Conservation (phyloP, 2,888 invertebrate genomes). For the Cataglyphis livida region DNA sequence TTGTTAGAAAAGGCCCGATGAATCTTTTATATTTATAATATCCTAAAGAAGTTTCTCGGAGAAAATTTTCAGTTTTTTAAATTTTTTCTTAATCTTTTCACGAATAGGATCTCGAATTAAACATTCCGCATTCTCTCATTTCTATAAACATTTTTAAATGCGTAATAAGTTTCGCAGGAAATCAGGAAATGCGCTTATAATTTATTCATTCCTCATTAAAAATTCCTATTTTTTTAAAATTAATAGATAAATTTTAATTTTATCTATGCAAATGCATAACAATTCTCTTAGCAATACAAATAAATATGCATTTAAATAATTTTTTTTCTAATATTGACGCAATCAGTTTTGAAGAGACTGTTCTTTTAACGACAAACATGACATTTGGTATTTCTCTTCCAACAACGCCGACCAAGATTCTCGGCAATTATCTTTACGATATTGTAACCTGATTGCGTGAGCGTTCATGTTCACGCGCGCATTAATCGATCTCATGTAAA, state of each 20-base stretch:
- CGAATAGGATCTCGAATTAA: background rate
- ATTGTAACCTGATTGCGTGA: background rate
- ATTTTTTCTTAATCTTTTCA: background rate
- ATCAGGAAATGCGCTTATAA: background rate
- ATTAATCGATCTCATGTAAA: constrained; percentile 28
- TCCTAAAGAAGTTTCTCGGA: background rate
- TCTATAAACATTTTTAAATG: background rate
- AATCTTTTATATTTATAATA: no score
- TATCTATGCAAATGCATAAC: background rate
- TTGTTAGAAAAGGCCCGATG: background rate
- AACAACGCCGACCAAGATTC: background rate
- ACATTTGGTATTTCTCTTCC: background rate
- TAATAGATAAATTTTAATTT: background rate
- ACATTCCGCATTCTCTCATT: no score
- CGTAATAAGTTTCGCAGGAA: background rate
- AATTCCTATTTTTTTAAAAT: background rate
- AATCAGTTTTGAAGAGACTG: background rate
- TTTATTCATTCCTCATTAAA: background rate
- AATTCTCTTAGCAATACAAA: background rate
- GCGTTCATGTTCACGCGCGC: constrained; percentile 17
- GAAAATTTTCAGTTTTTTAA: background rate
- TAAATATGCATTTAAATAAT: background rate
- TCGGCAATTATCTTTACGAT: constrained; percentile 34
- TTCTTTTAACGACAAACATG: background rate
- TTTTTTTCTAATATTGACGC: background rate